Base-by-base conservation (phyloP, 2,113 vertebrate species). In the Corythornis madagascariensis region DNA sequence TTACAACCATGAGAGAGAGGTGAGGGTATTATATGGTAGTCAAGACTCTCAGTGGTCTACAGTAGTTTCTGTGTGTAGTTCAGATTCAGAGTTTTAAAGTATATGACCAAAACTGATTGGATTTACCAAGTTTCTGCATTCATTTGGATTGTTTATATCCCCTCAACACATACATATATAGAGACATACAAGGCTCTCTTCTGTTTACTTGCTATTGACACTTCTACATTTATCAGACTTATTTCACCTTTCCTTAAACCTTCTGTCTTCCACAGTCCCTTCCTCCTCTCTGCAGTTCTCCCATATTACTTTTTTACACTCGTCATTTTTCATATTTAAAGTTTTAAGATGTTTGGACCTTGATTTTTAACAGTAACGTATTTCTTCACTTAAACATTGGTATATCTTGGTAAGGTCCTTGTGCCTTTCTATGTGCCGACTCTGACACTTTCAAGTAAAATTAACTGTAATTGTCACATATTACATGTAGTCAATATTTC, bases 311-410 rank as follows among this genome's bases (percentile, higher is more conserved):
- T 95, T 95, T 96, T 94, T 95, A 95, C 5, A 17, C 47, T 83
- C 60, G 56, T 52, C 69, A 90, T 96, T 95, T 96, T 94, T 96
- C 88, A 95, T 95, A 95, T 95, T 95, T 94, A 95, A 95, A 93
- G 87, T 96, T 95, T 93, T 95, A 91, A 93, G 70, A 31, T 93
- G 65, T 88, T 96, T 93, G 86, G 90, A 84, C 94, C 94, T 96
- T 95, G 88, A 45, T 53, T 93, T 94, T 90, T 88, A 95, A 72
- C 56, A 75, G 73, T 84, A 88, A 78, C 3, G 5, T 94, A 93
- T 96, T 93, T 96, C 83, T 92, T 94, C 70, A 59, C 92, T 86
- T 90, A 83, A 81, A 53, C 26, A 69, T 72, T 56, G 8, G 77
- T 86, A 28, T 71, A 75, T 55, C 67, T 92, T 83, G 38, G 65